Evolutionary conservation across 2,113 vertebrate genomes (phyloP).

Genomic region (Periophthalmus modestus): DNA sequence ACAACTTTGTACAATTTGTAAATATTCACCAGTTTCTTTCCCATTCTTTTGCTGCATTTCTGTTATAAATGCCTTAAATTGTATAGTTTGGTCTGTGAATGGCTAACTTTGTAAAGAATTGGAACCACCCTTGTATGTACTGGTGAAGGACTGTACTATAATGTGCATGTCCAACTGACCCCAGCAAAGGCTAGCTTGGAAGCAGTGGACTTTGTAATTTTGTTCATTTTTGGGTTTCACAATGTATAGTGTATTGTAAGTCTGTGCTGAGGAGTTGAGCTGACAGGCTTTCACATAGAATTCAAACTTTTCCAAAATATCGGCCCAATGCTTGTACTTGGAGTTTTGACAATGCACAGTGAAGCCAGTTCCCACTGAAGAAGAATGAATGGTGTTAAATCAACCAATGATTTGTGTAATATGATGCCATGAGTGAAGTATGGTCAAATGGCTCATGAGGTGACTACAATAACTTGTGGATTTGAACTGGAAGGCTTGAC

Average conservation of each 20-base stretch:
- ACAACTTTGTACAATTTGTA: conserved; percentile 75
- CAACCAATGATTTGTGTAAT: conserved; percentile 9
- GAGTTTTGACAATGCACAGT: background rate
- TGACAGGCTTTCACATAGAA: conserved; percentile 31
- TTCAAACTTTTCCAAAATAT: background rate
- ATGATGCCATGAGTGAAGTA: background rate
- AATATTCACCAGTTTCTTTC: conserved; percentile 42
- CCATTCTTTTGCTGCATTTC: conserved; percentile 61
- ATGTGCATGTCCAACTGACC: conserved; percentile 28
- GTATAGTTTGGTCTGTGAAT: conserved; percentile 66
- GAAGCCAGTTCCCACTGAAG: background rate
- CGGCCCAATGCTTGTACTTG: background rate
- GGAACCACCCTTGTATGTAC: conserved; percentile 45
- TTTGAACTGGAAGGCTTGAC: background rate
- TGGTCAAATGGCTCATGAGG: conserved; percentile 20
- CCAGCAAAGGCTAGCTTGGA: conserved; percentile 32
- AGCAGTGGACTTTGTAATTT: conserved; percentile 43
- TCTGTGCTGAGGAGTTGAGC: conserved; percentile 65
- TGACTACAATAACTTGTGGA: background rate
- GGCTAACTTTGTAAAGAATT: conserved; percentile 53
- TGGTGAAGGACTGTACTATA: conserved; percentile 14
- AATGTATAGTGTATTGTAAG: conserved; percentile 2
- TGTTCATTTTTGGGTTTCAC: conserved; percentile 51
- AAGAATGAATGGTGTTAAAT: conserved; percentile 47
- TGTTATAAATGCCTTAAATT: conserved; percentile 80